Evolutionary conservation across 92 coral and sea anemone genomes (phyloP).

Genomic region (Umimayanthus chanpuru): DNA sequence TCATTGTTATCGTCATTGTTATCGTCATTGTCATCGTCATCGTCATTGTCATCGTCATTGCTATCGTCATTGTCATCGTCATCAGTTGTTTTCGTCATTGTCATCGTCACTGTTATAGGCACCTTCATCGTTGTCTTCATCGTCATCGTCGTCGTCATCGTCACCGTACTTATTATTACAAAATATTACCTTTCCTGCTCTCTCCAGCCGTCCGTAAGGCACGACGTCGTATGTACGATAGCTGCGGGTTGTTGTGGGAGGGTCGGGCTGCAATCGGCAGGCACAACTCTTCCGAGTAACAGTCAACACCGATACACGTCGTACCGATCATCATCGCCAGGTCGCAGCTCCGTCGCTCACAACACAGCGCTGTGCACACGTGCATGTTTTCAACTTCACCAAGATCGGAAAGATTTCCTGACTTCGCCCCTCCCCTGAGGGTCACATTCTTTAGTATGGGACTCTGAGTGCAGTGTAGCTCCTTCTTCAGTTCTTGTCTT

Average conservation of each 20-base stretch:
- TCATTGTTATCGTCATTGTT: not conserved
- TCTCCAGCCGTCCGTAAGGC: slow-evolving; percentile 71
- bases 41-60: not conserved
- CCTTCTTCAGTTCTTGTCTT: slow-evolving; percentile 59
- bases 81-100: too few species aligned
- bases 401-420: slow-evolving; percentile 92
- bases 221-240: slow-evolving; percentile 86
- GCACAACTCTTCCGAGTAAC: slow-evolving; percentile 90
- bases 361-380: slow-evolving; percentile 97
- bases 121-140: not conserved
- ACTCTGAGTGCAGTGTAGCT: slow-evolving; percentile 94
- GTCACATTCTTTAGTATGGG: slow-evolving; percentile 92
- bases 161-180: too few species aligned
- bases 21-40: not conserved
- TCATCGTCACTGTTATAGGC: too few species aligned
- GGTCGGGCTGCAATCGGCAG: slow-evolving; percentile 92
- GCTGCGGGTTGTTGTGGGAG: slow-evolving; percentile 79
- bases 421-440: slow-evolving; percentile 93
- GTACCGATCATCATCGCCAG: slow-evolving; percentile 94
- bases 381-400: slow-evolving; percentile 97
- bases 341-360: slow-evolving; percentile 90
- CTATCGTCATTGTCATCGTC: not conserved
- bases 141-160: not conserved
- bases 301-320: slow-evolving; percentile 95
- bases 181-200: slow-evolving; percentile 41